Evolutionary conservation across 2,888 invertebrate species (phyloP).

Genomic region (Zhuqinia jingwanae): DNA sequence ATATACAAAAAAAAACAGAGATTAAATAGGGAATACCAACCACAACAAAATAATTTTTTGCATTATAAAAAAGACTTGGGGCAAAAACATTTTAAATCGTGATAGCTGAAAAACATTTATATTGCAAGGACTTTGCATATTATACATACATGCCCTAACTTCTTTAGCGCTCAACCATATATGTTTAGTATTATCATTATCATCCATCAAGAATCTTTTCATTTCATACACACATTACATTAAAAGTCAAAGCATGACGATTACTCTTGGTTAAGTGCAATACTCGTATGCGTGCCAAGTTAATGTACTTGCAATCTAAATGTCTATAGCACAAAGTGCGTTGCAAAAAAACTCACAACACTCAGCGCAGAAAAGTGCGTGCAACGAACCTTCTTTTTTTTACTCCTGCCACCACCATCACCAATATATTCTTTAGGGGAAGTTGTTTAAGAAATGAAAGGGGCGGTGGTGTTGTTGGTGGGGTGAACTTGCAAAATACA

Average conservation of each 20-base stretch:
- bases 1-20: no score
- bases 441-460: background rate
- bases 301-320: constrained; percentile 19
- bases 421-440: background rate
- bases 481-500: background rate
- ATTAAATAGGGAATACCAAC: no score
- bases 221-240: constrained; percentile 14
- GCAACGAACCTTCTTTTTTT: constrained; percentile 65
- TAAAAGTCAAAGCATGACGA: background rate
- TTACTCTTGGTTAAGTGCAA: constrained; percentile 15
- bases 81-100: constrained; percentile 6
- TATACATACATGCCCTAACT: no score
- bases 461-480: background rate
- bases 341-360: constrained; percentile 36
- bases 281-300: background rate
- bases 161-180: background rate
- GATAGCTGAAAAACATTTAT: background rate
- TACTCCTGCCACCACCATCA: constrained; percentile 5
- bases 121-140: background rate
- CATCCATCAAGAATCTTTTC: constrained; percentile 25
- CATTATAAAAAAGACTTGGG: background rate
- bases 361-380: constrained; percentile 52
- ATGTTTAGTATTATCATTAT: background rate
- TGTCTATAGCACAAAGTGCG: constrained; percentile 50
- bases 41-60: background rate